These are phyloP conservation scores for Kryptopterus vitreolus DNA, from an alignment of 2,797 vertebrate genomes.

Conservation along the genomic window DNA sequence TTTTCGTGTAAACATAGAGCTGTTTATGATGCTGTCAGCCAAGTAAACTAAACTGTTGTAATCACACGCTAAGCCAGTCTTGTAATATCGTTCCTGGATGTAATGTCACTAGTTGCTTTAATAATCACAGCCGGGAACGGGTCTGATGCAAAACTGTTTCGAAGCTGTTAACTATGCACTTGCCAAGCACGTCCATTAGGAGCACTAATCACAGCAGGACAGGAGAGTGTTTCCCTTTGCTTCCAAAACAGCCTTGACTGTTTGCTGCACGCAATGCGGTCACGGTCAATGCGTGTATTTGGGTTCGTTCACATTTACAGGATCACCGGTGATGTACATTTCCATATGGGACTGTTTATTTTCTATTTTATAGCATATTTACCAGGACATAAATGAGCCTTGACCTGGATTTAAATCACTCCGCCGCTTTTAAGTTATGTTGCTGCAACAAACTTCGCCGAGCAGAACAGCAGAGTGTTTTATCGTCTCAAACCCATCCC, in stretches of 20 bases:
- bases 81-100: slow-evolving; percentile 24
- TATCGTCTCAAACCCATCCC: not conserved
- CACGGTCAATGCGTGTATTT: no score
- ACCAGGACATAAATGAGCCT: not conserved
- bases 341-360: not conserved
- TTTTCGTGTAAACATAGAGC: slow-evolving; percentile 12
- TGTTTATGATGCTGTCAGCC: not conserved
- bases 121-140: not conserved
- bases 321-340: no score
- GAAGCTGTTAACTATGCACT: not conserved
- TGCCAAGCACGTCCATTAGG: no score
- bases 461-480: not conserved
- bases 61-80: slow-evolving; percentile 21
- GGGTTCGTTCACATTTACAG: no score
- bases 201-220: no score
- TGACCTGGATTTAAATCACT: not conserved
- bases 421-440: not conserved
- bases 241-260: no score
- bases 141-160: not conserved
- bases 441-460: not conserved
- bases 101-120: not conserved
- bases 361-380: not conserved
- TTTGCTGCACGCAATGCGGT: no score
- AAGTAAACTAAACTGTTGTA: slow-evolving; percentile 32
- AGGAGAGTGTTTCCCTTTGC: no score